Conservation (phyloP, 2,797 vertebrate species). For the Vireo griseus region DNA sequence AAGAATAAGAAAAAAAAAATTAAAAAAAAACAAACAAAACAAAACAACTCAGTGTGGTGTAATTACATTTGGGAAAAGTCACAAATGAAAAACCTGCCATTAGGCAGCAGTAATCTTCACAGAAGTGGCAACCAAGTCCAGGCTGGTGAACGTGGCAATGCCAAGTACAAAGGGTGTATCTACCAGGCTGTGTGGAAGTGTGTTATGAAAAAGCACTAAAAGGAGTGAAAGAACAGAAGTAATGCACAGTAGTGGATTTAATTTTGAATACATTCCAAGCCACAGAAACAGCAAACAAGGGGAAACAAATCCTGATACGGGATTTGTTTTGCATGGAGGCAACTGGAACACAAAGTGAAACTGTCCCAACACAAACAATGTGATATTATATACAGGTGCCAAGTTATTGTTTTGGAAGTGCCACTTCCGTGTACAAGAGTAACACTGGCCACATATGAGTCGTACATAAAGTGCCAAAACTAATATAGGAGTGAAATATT, state of each 20-base stretch:
- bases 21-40: no score
- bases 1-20: rapidly evolving
- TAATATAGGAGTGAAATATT: background rate
- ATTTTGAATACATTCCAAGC: constrained; percentile 17
- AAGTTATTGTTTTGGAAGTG: constrained; percentile 8
- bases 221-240: constrained; percentile 28
- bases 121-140: background rate
- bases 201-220: constrained; percentile 12
- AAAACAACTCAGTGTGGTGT: rapidly evolving
- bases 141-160: background rate
- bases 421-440: background rate
- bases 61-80: background rate
- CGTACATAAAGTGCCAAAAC: background rate
- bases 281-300: constrained; percentile 23
- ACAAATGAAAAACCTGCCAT: background rate
- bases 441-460: background rate
- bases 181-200: background rate
- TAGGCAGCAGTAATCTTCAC: background rate
- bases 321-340: constrained; percentile 49
- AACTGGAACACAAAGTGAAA: constrained; percentile 5
- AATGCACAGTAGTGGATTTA: constrained; percentile 34
- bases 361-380: constrained; percentile 1
- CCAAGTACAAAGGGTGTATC: background rate
- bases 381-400: background rate
- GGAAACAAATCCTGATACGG: constrained; percentile 54